Evolutionary conservation across 2,797 vertebrate genomes (phyloP).

Genomic region (Triplophysa bombifrons): DNA sequence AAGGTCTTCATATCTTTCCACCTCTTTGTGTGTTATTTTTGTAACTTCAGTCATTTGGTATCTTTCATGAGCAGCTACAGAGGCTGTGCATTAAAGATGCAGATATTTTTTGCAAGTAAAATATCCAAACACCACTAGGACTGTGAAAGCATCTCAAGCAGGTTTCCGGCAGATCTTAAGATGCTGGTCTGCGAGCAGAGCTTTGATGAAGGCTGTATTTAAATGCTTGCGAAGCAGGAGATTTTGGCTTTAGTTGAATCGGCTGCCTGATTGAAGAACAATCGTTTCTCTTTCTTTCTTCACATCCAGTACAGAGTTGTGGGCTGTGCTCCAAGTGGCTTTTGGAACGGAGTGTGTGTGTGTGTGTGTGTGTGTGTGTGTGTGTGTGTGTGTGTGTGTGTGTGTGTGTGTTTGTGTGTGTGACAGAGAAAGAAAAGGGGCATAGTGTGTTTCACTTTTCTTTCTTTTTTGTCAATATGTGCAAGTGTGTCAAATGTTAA

Average conservation of each 20-base stretch:
- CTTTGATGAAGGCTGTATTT: neutral
- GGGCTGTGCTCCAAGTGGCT: neutral
- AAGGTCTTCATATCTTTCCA: neutral
- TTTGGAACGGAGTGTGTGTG: neutral
- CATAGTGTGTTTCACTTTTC: neutral
- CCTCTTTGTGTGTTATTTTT: slow-evolving; percentile 43
- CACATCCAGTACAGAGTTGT: slow-evolving; percentile 5
- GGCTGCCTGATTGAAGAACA: slow-evolving; percentile 8
- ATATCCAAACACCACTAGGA: too few species aligned
- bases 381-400: neutral
- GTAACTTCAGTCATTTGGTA: slow-evolving; percentile 29
- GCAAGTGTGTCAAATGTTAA: slow-evolving; percentile 22
- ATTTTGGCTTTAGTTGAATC: neutral
- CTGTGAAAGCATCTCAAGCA: neutral
- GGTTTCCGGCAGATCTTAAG: neutral
- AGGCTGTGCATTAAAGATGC: neutral
- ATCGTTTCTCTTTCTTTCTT: neutral
- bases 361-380: neutral
- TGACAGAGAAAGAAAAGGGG: too few species aligned
- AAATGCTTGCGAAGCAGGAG: neutral
- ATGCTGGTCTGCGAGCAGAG: neutral
- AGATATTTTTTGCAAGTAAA: too few species aligned
- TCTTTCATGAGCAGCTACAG: neutral
- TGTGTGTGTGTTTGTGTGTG: too few species aligned
- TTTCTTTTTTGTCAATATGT: slow-evolving; percentile 13